These are phyloP conservation scores for Cybosia mesomella DNA, from an alignment of 2,888 invertebrate species.

Conservation along the genomic window DNA sequence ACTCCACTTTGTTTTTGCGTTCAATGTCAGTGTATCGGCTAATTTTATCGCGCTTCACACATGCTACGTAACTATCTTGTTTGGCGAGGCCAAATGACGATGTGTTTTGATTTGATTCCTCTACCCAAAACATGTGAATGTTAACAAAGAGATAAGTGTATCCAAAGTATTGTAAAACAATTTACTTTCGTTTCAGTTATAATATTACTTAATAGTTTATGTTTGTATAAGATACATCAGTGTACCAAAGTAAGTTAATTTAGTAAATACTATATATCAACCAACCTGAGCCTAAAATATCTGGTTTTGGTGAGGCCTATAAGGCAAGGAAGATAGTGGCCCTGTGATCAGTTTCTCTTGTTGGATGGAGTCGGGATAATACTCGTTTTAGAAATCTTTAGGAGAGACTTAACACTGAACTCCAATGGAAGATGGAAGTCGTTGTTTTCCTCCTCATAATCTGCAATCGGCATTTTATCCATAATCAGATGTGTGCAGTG, in stretches of 20 bases:
- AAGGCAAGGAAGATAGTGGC: too few species aligned
- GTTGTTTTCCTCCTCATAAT: too few species aligned
- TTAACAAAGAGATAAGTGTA: constrained; percentile 44
- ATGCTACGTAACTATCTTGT: constrained; percentile 79
- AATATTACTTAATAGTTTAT: background rate
- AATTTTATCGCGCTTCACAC: constrained; percentile 83
- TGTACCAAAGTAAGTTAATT: background rate
- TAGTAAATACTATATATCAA: background rate
- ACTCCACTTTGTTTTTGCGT: constrained; percentile 85
- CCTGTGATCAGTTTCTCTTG: background rate
- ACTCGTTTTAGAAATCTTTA: background rate
- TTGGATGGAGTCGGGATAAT: too few species aligned
- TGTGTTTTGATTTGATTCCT: constrained; percentile 83
- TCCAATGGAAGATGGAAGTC: background rate
- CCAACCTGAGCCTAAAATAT: too few species aligned
- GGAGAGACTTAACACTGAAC: background rate
- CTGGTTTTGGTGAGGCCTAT: too few species aligned
- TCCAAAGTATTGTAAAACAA: constrained; percentile 33
- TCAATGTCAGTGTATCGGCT: constrained; percentile 86
- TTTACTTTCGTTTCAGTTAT: background rate
- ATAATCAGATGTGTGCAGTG: too few species aligned
- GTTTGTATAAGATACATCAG: background rate
- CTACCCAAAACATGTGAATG: constrained; percentile 67
- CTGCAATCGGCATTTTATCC: too few species aligned
- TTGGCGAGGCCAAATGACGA: constrained; percentile 79